Evolutionary conservation across 2,113 vertebrate genomes (phyloP).

Genomic region (Anas platyrhynchos): DNA sequence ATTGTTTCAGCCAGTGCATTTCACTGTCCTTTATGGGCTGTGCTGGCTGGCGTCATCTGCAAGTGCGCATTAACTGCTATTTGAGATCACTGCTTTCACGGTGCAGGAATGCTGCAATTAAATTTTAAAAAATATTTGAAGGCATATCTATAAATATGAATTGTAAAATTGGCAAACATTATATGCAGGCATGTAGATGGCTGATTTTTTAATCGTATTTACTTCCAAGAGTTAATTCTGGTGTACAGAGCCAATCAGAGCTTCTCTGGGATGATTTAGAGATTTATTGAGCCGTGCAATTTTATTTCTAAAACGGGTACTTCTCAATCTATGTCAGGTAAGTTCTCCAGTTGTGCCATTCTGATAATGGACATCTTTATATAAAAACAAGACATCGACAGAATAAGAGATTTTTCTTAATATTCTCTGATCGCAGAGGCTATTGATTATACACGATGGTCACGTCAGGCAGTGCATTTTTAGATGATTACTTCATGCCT

Average conservation of each 20-base stretch:
- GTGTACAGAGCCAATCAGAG: background rate
- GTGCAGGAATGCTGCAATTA: background rate
- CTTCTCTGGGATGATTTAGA: background rate
- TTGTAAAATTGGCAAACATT: background rate
- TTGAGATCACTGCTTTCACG: background rate
- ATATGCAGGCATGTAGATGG: rapidly evolving
- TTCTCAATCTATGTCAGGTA: background rate
- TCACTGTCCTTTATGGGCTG: background rate
- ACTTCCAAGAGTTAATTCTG: background rate
- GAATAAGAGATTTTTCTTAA: constrained; percentile 32
- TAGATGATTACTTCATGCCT: constrained; percentile 68
- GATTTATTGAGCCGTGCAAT: background rate
- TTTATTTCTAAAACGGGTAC: background rate
- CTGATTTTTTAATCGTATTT: background rate
- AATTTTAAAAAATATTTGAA: background rate
- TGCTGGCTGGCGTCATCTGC: background rate
- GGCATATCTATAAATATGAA: background rate
- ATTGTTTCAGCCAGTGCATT: background rate
- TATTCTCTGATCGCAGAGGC: background rate
- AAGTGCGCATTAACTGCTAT: background rate
- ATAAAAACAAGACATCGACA: background rate
- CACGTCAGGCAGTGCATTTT: constrained; percentile 49
- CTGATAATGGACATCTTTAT: background rate
- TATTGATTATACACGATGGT: constrained; percentile 25
- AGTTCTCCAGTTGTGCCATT: background rate